Percentiles rank a stretch among this genome's conserved stretches.
Conservation (phyloP, 2,797 vertebrate species). For the Sebastes matsubarae region DNA sequence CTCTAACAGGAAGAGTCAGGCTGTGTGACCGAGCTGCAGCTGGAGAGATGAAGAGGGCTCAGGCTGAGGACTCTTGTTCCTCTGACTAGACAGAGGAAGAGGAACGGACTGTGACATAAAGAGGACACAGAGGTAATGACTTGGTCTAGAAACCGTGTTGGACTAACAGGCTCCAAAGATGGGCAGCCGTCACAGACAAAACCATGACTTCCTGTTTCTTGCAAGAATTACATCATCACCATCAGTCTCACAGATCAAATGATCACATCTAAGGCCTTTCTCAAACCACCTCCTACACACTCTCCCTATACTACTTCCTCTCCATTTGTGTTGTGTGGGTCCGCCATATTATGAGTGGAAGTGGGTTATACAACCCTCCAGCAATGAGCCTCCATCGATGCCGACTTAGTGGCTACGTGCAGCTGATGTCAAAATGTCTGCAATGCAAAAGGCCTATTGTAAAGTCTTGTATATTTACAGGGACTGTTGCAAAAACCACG, state of each 20-base stretch:
- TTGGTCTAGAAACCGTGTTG: background rate
- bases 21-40: background rate
- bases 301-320: no score
- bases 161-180: background rate
- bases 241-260: background rate
- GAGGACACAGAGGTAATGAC: slow-evolving; percentile 7
- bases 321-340: no score
- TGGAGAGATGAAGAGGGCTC: background rate
- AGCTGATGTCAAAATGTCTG: no score
- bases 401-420: no score
- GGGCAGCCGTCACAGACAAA: background rate
- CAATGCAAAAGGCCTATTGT: no score
- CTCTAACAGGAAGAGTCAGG: background rate
- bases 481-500: no score
- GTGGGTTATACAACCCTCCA: no score
- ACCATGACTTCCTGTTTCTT: background rate
- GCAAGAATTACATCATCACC: background rate
- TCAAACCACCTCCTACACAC: no score
- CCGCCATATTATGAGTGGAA: no score
- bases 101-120: background rate
- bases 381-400: no score
- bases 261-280: background rate
- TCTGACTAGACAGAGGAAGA: background rate
- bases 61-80: background rate
- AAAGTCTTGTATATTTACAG: no score